These are phyloP conservation scores for Marcusenius ussheri DNA, from an alignment of 2,113 vertebrate species.

Conservation along the genomic window DNA sequence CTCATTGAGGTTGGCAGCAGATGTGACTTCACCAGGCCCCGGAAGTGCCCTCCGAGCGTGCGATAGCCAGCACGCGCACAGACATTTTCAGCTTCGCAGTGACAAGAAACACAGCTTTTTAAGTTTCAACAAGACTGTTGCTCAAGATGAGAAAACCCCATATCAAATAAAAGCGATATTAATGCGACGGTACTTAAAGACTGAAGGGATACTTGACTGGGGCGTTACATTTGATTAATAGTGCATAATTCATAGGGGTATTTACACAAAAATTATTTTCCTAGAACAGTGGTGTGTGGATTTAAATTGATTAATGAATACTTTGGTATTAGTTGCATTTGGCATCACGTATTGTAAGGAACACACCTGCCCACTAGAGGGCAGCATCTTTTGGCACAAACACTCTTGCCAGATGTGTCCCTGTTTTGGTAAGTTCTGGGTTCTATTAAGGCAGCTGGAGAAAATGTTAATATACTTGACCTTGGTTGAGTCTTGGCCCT, in stretches of 20 bases:
- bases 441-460: not conserved
- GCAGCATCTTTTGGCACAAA: not conserved
- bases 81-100: not conserved
- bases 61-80: not conserved
- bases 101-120: not conserved
- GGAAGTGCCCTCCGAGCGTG: not conserved
- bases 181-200: not conserved
- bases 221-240: not conserved
- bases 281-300: not conserved
- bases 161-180: not conserved
- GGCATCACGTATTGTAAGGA: not conserved
- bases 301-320: not conserved
- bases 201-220: not conserved
- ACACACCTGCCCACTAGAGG: not conserved
- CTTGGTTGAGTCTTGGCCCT: not conserved
- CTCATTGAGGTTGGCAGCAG: not conserved
- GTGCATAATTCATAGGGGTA: not conserved
- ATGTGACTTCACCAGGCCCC: not conserved
- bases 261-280: not conserved
- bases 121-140: not conserved
- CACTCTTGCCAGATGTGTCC: not conserved
- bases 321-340: not conserved
- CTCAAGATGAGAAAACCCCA: not conserved
- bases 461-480: not conserved
- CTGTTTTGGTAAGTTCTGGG: not conserved